phyloP scores from a whole-genome alignment of 2,797 vertebrate species.

The Typhlichthys eigenmanni region DNA sequence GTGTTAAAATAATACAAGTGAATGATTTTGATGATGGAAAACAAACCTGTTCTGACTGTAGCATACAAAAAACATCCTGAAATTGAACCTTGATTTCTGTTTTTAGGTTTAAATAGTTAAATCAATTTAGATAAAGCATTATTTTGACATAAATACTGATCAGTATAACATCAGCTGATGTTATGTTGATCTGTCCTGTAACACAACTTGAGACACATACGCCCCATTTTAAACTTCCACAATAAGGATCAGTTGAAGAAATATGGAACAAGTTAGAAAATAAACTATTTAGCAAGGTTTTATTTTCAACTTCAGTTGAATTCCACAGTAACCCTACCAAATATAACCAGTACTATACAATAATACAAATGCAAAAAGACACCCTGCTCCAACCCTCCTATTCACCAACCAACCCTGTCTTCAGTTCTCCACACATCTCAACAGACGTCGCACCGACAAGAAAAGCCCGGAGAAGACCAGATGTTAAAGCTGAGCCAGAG shows the following conservation, averaged over 20 bases:
- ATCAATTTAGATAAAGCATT: too few species aligned
- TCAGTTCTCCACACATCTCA: conserved; percentile 43
- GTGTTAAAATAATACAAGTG: neutral
- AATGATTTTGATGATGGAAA: too few species aligned
- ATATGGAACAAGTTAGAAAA: too few species aligned
- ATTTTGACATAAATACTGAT: too few species aligned
- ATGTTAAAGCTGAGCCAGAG: conserved; percentile 65
- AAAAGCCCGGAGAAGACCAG: conserved; percentile 86
- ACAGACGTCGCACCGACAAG: conserved; percentile 72
- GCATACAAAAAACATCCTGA: too few species aligned
- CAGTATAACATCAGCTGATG: neutral
- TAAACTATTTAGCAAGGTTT: neutral
- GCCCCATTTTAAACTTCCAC: too few species aligned
- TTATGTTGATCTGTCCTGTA: neutral
- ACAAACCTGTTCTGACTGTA: too few species aligned
- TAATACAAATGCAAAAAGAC: neutral
- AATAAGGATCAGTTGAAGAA: too few species aligned
- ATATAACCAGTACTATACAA: neutral
- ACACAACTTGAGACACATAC: too few species aligned
- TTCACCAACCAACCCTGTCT: neutral
- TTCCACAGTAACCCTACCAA: neutral
- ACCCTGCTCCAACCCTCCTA: conserved; percentile 1
- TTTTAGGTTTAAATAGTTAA: too few species aligned
- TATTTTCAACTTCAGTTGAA: neutral
- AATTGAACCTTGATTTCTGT: too few species aligned